These are phyloP conservation scores for Oplegnathus fasciatus DNA, from an alignment of 2,113 vertebrate genomes.

Conservation along the genomic window DNA sequence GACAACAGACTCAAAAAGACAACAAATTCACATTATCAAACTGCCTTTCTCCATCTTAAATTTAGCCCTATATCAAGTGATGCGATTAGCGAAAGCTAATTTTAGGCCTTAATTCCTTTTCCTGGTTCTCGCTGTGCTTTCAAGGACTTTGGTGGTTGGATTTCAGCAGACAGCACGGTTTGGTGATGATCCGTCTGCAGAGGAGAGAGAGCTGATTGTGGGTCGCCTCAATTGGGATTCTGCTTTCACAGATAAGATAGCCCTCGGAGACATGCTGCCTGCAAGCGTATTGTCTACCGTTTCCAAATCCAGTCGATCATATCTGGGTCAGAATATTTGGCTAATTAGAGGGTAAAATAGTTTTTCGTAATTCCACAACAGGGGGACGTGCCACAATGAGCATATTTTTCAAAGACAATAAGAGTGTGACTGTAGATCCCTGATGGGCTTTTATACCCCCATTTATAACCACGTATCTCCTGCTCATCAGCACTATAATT, in stretches of 20 bases:
- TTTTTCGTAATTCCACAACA: slow-evolving; percentile 65
- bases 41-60: slow-evolving; percentile 9
- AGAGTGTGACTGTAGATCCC: slow-evolving; percentile 61
- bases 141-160: slow-evolving; percentile 56
- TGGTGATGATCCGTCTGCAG: slow-evolving; percentile 69
- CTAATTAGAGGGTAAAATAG: slow-evolving; percentile 77
- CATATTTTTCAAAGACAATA: slow-evolving; percentile 75
- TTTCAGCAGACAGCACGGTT: slow-evolving; percentile 61
- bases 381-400: slow-evolving; percentile 53
- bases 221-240: slow-evolving; percentile 66
- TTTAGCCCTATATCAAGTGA: slow-evolving; percentile 23
- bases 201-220: slow-evolving; percentile 62
- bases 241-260: slow-evolving; percentile 72
- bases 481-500: slow-evolving; percentile 77
- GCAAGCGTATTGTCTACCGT: slow-evolving; percentile 55
- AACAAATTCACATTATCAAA: neutral
- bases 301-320: slow-evolving; percentile 68
- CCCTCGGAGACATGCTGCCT: slow-evolving; percentile 56
- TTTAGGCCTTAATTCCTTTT: slow-evolving; percentile 44
- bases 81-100: slow-evolving; percentile 36
- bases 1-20: neutral
- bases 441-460: slow-evolving; percentile 65
- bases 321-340: slow-evolving; percentile 82
- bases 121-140: slow-evolving; percentile 43
- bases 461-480: slow-evolving; percentile 69